Base-by-base conservation (phyloP, 2,888 invertebrate species). In the Drosophila kambysellisi region DNA sequence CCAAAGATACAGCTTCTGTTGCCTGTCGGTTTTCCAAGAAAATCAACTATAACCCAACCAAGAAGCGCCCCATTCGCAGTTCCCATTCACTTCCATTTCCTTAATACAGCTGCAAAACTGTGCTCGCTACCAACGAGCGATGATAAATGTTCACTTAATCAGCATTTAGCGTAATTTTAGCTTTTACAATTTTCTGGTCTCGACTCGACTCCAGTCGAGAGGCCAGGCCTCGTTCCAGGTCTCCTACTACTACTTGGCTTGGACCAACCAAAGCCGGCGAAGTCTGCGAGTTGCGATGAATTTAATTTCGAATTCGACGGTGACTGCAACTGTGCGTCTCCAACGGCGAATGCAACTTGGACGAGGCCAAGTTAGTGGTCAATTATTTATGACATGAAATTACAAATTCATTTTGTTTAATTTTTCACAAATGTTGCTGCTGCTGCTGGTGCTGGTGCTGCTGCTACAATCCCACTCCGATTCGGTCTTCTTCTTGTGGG, bases 111-210 rank as follows among this genome's bases (percentile, higher is more conserved):
- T 85, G 85, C 61, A 54, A 56, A 30, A 43, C 67, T 62, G 39
- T 29, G 30, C 58, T 48, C 53, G 54, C 74, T 73, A 54, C 74
- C 90, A 86, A 86, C 85, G 74, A 86, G 85, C 90, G 81, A 91
- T 93, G 92, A 92, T 93, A 92, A 92, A 92, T 93, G 91, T 91
- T 85, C 92, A 92, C 92, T 93, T 92, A 93, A 93, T 93, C 93
- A 93, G 93, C 92, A 91, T 93, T 92, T 92, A 92, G 93, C 92
- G 92, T 92, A 92, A 92, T 92, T 92, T 93, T 84, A 92, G 92
- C 92, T 91, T 83, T 91, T 88, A 88, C 82, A 90, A 86, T 87
- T 90, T 89, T 89, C 91, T 83, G 72, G 61, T 58, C 62, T 70
- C 70, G 53, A 58, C 66, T 70, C 41, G 53, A 56, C 33, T 76